Conservation (phyloP, 2,888 invertebrate genomes). For the Nomada ruficornis region DNA sequence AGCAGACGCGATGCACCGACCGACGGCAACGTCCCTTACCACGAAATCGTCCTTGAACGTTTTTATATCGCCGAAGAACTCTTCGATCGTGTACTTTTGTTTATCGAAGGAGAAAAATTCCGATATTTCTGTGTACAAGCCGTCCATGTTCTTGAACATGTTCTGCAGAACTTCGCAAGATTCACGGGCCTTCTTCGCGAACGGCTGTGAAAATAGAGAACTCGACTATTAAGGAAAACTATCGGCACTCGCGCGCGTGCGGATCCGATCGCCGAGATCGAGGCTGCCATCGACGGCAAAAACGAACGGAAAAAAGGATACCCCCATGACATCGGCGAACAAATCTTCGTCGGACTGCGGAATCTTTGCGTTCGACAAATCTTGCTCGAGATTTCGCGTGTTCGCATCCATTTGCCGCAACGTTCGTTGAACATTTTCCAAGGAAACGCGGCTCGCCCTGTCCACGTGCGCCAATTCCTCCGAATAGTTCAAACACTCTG, state of each 20-base stretch:
- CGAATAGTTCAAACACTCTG: constrained; percentile 92
- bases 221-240: constrained; percentile 65
- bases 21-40: constrained; percentile 84
- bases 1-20: background rate
- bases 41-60: constrained; percentile 96
- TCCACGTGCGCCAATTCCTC: constrained; percentile 97
- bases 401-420: constrained; percentile 94
- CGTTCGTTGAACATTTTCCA: constrained; percentile 92
- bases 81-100: constrained; percentile 96
- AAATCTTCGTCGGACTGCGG: constrained; percentile 93
- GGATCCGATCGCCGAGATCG: background rate
- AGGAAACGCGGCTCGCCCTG: constrained; percentile 93
- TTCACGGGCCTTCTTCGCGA: constrained; percentile 92
- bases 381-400: constrained; percentile 94
- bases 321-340: constrained; percentile 95
- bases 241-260: too few species aligned
- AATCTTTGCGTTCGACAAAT: constrained; percentile 93
- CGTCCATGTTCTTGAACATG: constrained; percentile 97
- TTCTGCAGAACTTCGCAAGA: constrained; percentile 95
- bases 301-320: constrained; percentile 85
- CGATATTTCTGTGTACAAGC: constrained; percentile 92
- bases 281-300: too few species aligned
- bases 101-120: constrained; percentile 97
- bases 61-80: constrained; percentile 97
- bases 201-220: constrained; percentile 84